Percentiles rank a stretch among this genome's conserved stretches.
phyloP scores from a whole-genome alignment of 2,888 invertebrate species.

The Tetragnatha montana region DNA sequence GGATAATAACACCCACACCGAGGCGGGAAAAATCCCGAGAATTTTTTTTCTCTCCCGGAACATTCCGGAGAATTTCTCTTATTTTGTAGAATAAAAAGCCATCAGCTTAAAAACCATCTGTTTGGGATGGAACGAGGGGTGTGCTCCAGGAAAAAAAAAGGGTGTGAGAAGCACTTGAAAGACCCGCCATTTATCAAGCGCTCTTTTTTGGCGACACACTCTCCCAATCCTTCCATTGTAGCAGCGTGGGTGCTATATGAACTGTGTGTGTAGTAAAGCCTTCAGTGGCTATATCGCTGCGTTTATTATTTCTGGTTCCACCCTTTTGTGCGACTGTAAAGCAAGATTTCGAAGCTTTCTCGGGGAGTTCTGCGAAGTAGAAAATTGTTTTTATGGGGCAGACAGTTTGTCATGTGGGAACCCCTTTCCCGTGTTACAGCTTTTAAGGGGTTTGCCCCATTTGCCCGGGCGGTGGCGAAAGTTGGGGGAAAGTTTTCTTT shows the following conservation, averaged over 20 bases:
- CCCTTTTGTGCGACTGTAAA: too few relatives aligned
- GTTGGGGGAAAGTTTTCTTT: slow-evolving; percentile 13
- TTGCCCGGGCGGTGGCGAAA: slow-evolving; percentile 19
- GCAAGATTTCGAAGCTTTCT: too few relatives aligned
- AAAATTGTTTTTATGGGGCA: slow-evolving; percentile 66
- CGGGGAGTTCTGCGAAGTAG: slow-evolving; percentile 47
- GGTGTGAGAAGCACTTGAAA: slow-evolving; percentile 53
- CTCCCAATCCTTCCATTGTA: slow-evolving; percentile 30
- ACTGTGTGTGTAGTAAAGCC: too few relatives aligned
- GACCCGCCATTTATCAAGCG: slow-evolving; percentile 60
- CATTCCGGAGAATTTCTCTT: slow-evolving; percentile 42
- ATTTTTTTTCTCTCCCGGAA: slow-evolving; percentile 10
- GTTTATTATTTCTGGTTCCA: too few relatives aligned
- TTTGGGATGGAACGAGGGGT: slow-evolving; percentile 37
- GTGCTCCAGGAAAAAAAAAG: neutral
- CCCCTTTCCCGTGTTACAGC: slow-evolving; percentile 12
- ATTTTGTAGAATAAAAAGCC: slow-evolving; percentile 13
- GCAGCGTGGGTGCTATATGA: neutral
- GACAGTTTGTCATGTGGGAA: slow-evolving; percentile 56
- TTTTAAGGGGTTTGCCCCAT: slow-evolving; percentile 10
- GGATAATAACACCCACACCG: slow-evolving; percentile 12
- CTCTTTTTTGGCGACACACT: slow-evolving; percentile 27
- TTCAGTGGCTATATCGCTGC: too few relatives aligned
- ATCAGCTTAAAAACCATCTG: slow-evolving; percentile 65
- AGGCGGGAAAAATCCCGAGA: slow-evolving; percentile 13